Percentiles rank a stretch among this genome's conserved stretches.
Conservation (phyloP, 2,888 invertebrate species). For the Stenichneumon culpator region DNA sequence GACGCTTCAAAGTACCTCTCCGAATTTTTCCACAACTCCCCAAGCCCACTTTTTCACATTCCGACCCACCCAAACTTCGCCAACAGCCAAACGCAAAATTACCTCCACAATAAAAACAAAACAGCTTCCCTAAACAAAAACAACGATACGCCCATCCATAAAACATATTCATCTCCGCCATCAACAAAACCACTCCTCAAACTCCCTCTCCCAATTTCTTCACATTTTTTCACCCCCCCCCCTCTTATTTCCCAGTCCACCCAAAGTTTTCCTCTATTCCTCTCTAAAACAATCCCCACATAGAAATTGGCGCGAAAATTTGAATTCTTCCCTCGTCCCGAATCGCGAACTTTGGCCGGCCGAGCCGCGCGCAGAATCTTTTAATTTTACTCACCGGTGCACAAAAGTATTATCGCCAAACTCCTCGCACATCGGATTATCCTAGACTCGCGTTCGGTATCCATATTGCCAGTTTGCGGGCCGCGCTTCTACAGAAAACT, state of each 20-base stretch:
- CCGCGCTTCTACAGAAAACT: slow-evolving; percentile 20
- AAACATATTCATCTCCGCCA: not conserved
- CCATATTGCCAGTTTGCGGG: slow-evolving; percentile 64
- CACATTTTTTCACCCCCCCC: not conserved
- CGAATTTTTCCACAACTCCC: not conserved
- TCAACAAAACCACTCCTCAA: not conserved
- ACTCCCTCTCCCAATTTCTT: not conserved
- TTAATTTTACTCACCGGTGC: slow-evolving; percentile 67
- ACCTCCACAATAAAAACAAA: no score
- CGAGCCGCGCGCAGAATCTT: no score
- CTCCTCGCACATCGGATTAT: slow-evolving; percentile 68
- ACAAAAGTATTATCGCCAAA: slow-evolving; percentile 63
- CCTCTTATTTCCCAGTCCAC: no score
- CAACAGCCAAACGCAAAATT: no score
- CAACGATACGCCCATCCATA: no score
- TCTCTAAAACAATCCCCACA: no score
- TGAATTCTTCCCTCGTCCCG: no score
- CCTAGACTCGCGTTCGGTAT: slow-evolving; percentile 68
- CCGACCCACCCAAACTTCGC: not conserved
- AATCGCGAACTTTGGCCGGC: no score
- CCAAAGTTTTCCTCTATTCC: no score
- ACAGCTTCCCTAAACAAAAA: no score
- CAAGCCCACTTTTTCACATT: not conserved
- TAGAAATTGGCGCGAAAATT: no score
- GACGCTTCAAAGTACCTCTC: not conserved